Evolutionary conservation across 1,140 invertebrate species (phyloP), one percentile per base, ranked within the genome.

Genomic region (Sminthurides bifidus): DNA sequence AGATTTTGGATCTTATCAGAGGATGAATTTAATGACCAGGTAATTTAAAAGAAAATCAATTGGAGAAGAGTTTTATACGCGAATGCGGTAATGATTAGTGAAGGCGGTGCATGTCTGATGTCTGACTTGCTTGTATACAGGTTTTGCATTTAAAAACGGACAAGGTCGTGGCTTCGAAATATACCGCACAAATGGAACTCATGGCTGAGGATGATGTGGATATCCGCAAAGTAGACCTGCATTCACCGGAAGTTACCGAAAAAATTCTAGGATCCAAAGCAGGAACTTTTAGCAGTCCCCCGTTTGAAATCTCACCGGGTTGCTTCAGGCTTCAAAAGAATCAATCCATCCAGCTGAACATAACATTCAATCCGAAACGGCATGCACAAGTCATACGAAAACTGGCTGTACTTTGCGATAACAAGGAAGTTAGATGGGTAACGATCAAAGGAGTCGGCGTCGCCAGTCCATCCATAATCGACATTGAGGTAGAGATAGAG

Each of bases 1-100:
- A 29, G 58, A 33, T 63, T 63, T 51, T 63, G 61, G 61, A 51
- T 63, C 21, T 27, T 63, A 5, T 30, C 54, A 19, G 61, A 63
- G 40, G 58, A 50, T 31, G 58, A 63, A 33, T 60, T 63, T 43
- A 45, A 14, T 19, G 53, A 58, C 3, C 51, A 63, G 30, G 54
- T 59, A 23, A 24, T 2, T 41, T 3, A 37, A 19, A 52, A 27
- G 15, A 45, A 45, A 23, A 26, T 23, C 12, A 14, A 8, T 12
- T 3, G 5, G 5, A 17, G 4, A 41, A 41, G 17, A 41, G 6
- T 19, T 41, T 41, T 19, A 12, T 6, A 41, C 5, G 40, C 6
- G 21, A 41, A 10, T 10, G 6, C 6, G 6, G 17, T 8, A n/a
- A 41, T 8, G 14, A 41, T 19, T 10, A 41, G 17, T 41, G 21